Evolutionary conservation across 1,140 invertebrate species (phyloP), one percentile per base, ranked within the genome.

Genomic region (Drosophila pandora): DNA sequence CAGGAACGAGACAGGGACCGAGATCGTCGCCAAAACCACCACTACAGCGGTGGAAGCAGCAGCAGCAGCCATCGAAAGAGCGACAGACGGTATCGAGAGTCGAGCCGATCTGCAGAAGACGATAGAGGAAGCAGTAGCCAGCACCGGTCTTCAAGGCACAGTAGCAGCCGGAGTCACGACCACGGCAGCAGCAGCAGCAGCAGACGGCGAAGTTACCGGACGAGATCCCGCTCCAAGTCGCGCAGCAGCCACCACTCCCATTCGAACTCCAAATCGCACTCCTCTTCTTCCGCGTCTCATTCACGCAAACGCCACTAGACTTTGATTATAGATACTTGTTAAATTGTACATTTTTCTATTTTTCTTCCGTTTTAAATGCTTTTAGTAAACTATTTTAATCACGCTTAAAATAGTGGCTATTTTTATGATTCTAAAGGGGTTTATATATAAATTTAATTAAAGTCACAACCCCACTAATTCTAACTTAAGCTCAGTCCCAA

Each of bases 171-270:
- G 23, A 60, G 76, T 12, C 56, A 76, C 39, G 65, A 80, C 3
- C 70, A 85, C 21, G 75, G 76, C 45, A 83, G 55, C 50, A 76
- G 67, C 37, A 10, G 34, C 9, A 54, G 9, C 49, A 68, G 63
- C 34, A 47, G 60, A 22, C 74, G 70, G 2, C 60, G 72, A 34
- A 58, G 76, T 6, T 47, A 56, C 2, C 54, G 61, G 23, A 67
- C 83, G 30, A 77, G 83, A 56, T 88, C 83, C 7, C 83, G 84
- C 17, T 88, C 83, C 30, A 76, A 79, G 23, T 83, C 82, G n/a
- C 79, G 82, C 48, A 88, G 50, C 69, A 75, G 56, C 30, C 78
- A 87, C 58, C 64, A 71, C 70, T 78, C 83, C 61, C 64, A 75
- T 65, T 75, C 83, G 50, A 58, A 70, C 34, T 85, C 82, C 25